Base-by-base conservation (phyloP, 2,888 invertebrate genomes). In the Leucoptera coffeella region DNA sequence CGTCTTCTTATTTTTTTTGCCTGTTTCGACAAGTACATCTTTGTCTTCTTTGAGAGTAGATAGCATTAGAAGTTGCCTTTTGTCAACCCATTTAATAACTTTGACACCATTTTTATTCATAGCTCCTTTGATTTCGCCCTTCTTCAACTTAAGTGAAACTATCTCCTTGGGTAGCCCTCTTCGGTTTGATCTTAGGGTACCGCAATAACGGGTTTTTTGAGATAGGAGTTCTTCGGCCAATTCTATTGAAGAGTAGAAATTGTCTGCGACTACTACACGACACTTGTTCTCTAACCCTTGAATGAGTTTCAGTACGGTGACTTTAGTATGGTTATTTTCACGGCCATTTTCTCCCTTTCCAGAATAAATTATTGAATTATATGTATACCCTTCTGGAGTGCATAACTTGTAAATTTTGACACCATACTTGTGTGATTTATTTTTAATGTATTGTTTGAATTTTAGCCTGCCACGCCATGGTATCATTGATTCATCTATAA, bases 201-300 rank as follows among this genome's bases (percentile, higher is more conserved):
- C 30, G 17, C 32, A 19, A 27, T 34, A 33, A 31, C 33, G 32
- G 13, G 36, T 37, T 12, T 26, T n/a, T 23, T 24, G 14, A 10
- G 12, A 9, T 12, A 33, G 25, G 14, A 37, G 31, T 26, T 29
- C 15, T 29, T 36, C 29, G 4, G 35, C 37, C 26, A 40, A 25
- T 4, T 36, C 32, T 12, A 40, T 26, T 17, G 35, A 27, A 15
- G 40, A 41, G 22, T 45, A 44, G 38, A 37, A 45, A 33, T 44
- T 45, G 26, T 45, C 40, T 15, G 37, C 41, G 11, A 32, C 25
- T 14, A 38, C 5, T 12, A 32, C 33, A 14, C 35, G 35, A 23
- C 44, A 45, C 37, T 40, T 39, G 21, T 40, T 31, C 4, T 47
- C 33, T 27, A 38, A 28, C 22, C 38, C 29, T n/a, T 35, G 25